Conservation (phyloP, 1,140 invertebrate genomes). For the Pogonognathellus flavescens region DNA sequence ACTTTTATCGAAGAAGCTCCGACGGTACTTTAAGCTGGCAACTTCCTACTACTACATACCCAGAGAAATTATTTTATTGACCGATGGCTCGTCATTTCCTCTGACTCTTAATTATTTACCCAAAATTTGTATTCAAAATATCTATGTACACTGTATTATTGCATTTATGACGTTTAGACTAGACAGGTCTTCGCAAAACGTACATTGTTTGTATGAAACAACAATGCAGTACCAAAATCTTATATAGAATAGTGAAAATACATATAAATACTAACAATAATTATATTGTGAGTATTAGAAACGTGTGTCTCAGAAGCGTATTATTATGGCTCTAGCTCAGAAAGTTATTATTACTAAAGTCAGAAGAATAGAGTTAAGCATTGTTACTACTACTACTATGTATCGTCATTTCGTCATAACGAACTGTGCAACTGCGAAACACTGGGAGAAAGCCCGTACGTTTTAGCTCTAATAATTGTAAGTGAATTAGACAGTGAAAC, state of each 20-base stretch:
- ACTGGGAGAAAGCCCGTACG: too few species aligned
- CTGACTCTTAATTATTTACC: conserved; percentile 27
- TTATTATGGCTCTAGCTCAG: too few species aligned
- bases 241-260: not conserved
- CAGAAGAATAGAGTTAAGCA: too few species aligned
- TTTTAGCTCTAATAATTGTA: too few species aligned
- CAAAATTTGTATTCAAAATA: conserved; percentile 38
- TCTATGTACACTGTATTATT: conserved; percentile 6
- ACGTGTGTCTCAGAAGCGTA: not conserved
- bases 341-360: too few species aligned
- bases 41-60: conserved; percentile 37
- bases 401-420: too few species aligned
- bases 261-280: not conserved
- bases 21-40: conserved; percentile 35
- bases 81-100: conserved; percentile 25
- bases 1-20: conserved; percentile 37
- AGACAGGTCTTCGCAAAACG: conserved; percentile 31
- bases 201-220: conserved; percentile 26
- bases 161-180: conserved; percentile 20
- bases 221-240: conserved; percentile 34
- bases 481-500: too few species aligned
- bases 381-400: too few species aligned
- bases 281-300: not conserved
- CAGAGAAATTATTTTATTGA: conserved; percentile 49
- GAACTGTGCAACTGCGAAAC: too few species aligned